phyloP scores from a whole-genome alignment of 2,888 invertebrate species.

The Diloba caeruleocephala region DNA sequence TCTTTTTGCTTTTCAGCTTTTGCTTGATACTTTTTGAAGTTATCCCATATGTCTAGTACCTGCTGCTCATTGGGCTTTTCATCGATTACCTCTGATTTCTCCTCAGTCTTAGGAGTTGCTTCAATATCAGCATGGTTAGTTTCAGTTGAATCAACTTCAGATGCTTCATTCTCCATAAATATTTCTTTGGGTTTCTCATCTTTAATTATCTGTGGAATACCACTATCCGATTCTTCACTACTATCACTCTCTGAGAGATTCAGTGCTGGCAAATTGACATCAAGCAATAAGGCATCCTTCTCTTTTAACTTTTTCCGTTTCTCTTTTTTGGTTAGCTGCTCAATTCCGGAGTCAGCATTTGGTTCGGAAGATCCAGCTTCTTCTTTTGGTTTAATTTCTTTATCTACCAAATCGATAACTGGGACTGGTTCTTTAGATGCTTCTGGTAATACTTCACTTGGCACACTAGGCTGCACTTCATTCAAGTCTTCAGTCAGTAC shows the following conservation, averaged over 20 bases:
- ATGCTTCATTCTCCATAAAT: conserved; percentile 53
- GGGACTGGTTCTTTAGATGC: conserved; percentile 73
- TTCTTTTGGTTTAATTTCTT: conserved; percentile 73
- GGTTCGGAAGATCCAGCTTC: conserved; percentile 73
- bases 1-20: conserved; percentile 90
- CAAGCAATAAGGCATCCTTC: conserved; percentile 83
- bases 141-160: conserved; percentile 47
- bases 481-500: conserved; percentile 68
- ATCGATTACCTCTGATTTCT: conserved; percentile 72
- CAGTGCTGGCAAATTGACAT: conserved; percentile 92
- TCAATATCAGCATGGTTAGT: conserved; percentile 42
- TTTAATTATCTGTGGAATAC: conserved; percentile 65
- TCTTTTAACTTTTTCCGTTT: conserved; percentile 85
- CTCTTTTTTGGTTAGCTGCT: conserved; percentile 76
- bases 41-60: conserved; percentile 93
- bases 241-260: conserved; percentile 96
- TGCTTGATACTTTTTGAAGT: conserved; percentile 93
- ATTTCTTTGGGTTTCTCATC: conserved; percentile 62
- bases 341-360: conserved; percentile 71
- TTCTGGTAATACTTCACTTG: conserved; percentile 66
- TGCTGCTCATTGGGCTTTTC: conserved; percentile 89
- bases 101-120: conserved; percentile 58
- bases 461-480: conserved; percentile 63
- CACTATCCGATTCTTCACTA: conserved; percentile 90
- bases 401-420: conserved; percentile 77